A percentile compares a stretch with the other conserved stretches of the same genome.
phyloP scores from a whole-genome alignment of 92 coral and sea anemone species.

The Pocillopora meandrina region DNA sequence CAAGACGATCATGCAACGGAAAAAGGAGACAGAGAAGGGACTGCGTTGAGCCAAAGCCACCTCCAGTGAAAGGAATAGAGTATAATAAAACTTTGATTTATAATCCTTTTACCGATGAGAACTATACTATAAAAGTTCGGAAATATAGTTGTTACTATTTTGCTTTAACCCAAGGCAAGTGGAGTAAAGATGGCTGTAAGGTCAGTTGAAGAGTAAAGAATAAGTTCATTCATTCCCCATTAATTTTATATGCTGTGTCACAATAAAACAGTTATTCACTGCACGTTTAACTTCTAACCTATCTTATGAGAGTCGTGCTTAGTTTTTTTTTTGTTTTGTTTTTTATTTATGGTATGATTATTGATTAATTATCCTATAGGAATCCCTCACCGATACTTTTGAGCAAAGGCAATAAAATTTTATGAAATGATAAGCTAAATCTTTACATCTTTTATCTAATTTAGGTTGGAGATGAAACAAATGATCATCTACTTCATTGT shows the following conservation, averaged over 20 bases:
- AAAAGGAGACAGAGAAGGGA: constrained; percentile 34
- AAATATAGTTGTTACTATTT: constrained; percentile 50
- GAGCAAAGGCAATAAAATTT: too few relatives aligned
- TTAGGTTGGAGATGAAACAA: constrained; percentile 1
- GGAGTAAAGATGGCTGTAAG: constrained; percentile 50
- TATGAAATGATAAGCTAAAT: too few relatives aligned
- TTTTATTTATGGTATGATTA: too few relatives aligned
- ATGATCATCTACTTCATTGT: background rate
- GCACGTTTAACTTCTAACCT: too few relatives aligned
- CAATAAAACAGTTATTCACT: background rate
- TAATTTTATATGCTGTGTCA: too few relatives aligned
- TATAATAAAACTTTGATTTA: constrained; percentile 27
- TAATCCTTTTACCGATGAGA: constrained; percentile 40
- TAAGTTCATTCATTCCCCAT: too few relatives aligned
- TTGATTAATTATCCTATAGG: too few relatives aligned
- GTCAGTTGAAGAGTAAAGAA: background rate
- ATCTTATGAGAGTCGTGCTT: too few relatives aligned
- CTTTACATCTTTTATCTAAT: too few relatives aligned
- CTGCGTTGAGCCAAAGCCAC: constrained; percentile 51
- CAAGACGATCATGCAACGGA: constrained; percentile 50
- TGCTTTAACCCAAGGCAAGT: constrained; percentile 36
- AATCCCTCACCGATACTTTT: too few relatives aligned
- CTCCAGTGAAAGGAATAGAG: constrained; percentile 3
- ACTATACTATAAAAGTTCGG: constrained; percentile 39
- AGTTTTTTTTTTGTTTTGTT: too few relatives aligned